Evolutionary conservation across 2,888 invertebrate species (phyloP), one percentile per base, ranked within the genome.

Genomic region (Ellobium chinense): DNA sequence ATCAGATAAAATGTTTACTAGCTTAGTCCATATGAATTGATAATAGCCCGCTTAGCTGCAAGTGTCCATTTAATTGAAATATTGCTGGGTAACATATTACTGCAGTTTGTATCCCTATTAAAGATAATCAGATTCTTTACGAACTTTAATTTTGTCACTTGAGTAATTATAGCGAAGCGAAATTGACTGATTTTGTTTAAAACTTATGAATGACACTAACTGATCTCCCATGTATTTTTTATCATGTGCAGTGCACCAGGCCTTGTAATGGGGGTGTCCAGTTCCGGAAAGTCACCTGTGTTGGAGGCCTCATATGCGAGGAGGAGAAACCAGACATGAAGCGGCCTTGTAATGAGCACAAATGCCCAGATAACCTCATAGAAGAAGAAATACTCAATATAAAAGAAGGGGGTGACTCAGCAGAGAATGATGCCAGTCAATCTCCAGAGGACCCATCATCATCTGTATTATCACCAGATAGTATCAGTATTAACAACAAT

Each of bases 241-340:
- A n/a, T n/a, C n/a, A n/a, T n/a, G n/a, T n/a, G n/a, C 87, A 92
- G 92, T 92, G 92, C 81, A 87, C 90, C 3, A 85, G 89, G 14
- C 87, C 90, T 1, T 94, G 94, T 85, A 93, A 92, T 14, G 89
- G 89, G 2, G 93, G 93, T 1, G 87, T 91, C 12, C 92, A 93
- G 86, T 87, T 88, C 54, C 88, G 94, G 7, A 89, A 89, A 39
- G 93, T 93, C n/a, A 87, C 85, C 63, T 94, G 94, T 83, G 78
- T 83, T 0, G 87, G 88, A 1, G 87, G 88, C 21, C 69, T 83
- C 29, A 79, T 76, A 0, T 92, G 92, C 88, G 87, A 88, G 73
- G 81, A 81, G 21, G 85, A 84, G 14, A 83, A 89, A 78, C 92
- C 91, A 24, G 63, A 39, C 14, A 75, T 82, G 5, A 82, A 89